phyloP scores from a whole-genome alignment of 2,113 vertebrate species.

The Rostratula benghalensis region DNA sequence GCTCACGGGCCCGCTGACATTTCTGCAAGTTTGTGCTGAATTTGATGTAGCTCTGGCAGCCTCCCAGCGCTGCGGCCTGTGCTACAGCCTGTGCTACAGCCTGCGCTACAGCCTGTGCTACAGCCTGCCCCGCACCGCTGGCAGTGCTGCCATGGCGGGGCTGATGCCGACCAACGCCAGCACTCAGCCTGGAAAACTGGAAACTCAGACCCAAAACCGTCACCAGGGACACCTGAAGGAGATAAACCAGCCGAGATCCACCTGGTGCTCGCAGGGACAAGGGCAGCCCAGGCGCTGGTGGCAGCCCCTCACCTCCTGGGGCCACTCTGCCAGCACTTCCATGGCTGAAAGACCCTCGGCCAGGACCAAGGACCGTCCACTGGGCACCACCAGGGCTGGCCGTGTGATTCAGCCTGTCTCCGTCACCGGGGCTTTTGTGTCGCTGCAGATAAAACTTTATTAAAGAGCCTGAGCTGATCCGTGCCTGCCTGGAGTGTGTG shows the following conservation, averaged over 20 bases:
- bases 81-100: neutral
- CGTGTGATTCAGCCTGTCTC: no score
- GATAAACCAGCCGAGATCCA: neutral
- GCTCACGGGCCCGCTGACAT: fast-evolving
- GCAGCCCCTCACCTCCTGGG: neutral
- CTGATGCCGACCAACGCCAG: fast-evolving
- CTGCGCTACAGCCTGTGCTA: neutral
- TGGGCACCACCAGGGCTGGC: neutral
- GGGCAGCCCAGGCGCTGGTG: neutral
- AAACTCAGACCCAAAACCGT: neutral
- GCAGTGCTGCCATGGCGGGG: no score
- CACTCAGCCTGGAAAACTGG: fast-evolving
- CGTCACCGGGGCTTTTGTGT: neutral
- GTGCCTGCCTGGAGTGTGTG: neutral
- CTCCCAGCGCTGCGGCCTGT: neutral
- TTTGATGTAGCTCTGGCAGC: fast-evolving
- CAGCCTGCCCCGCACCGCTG: neutral
- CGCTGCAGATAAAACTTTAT: neutral
- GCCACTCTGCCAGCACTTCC: fast-evolving
- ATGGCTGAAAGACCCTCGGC: fast-evolving
- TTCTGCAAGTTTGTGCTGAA: neutral
- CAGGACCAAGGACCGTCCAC: neutral
- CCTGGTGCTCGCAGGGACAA: neutral
- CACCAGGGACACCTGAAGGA: fast-evolving
- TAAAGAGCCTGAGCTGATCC: neutral